Percentiles rank a stretch among this genome's conserved stretches.
Evolutionary conservation across 2,888 invertebrate genomes (phyloP).

Genomic region (Apotomis capreana): DNA sequence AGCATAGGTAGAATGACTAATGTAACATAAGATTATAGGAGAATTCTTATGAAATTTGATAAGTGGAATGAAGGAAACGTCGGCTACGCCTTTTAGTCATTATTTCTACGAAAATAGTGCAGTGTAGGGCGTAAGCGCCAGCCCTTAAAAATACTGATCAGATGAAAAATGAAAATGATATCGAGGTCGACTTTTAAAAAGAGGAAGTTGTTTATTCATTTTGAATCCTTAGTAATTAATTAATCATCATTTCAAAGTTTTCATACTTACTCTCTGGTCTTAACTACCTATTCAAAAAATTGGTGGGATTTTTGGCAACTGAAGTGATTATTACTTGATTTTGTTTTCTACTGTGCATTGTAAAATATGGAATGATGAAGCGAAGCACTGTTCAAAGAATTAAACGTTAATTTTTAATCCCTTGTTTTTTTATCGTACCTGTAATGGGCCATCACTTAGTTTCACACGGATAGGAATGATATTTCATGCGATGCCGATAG

Average conservation of each 20-base stretch:
- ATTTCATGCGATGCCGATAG: too few relatives aligned
- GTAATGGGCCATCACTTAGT: too few relatives aligned
- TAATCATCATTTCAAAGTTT: too few relatives aligned
- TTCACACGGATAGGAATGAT: too few relatives aligned
- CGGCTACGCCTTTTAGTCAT: neutral
- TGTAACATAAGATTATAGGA: too few relatives aligned
- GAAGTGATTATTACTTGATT: constrained; percentile 35
- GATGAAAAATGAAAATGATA: too few relatives aligned
- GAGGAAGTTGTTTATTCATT: too few relatives aligned
- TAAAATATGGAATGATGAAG: constrained; percentile 32
- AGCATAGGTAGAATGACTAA: too few relatives aligned
- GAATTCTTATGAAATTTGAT: neutral
- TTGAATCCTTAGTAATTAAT: too few relatives aligned
- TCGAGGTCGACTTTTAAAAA: too few relatives aligned
- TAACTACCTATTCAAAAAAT: neutral
- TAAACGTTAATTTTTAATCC: constrained; percentile 37
- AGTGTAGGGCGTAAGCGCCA: neutral
- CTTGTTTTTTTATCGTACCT: constrained; percentile 19
- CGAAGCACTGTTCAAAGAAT: constrained; percentile 39
- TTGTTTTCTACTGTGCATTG: constrained; percentile 38
- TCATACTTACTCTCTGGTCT: too few relatives aligned
- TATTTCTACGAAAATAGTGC: constrained; percentile 10
- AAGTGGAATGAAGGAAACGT: neutral
- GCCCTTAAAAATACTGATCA: too few relatives aligned
- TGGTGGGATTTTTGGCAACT: constrained; percentile 9